phyloP scores from a whole-genome alignment of 1,140 invertebrate species.

The Zeugodacus cucurbitae region DNA sequence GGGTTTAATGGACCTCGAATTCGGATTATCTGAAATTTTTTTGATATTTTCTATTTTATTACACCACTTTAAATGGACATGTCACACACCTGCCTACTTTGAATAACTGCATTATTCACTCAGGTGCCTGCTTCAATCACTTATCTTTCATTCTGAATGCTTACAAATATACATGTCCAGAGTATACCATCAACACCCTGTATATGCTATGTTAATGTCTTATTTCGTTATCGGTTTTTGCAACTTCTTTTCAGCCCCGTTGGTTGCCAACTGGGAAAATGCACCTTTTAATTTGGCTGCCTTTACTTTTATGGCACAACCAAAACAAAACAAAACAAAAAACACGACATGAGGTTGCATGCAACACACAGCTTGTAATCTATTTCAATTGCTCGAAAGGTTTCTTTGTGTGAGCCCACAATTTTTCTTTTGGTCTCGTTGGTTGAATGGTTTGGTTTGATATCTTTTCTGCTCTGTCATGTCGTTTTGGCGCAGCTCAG shows the following conservation, averaged over 20 bases:
- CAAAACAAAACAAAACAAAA: background rate
- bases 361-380: conserved; percentile 23
- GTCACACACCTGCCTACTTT: too few relatives aligned
- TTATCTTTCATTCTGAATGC: too few relatives aligned
- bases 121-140: too few relatives aligned
- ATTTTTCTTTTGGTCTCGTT: background rate
- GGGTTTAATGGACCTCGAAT: too few relatives aligned
- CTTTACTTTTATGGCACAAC: background rate
- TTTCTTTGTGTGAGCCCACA: too few relatives aligned
- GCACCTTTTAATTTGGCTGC: background rate
- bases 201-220: conserved; percentile 10
- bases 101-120: too few relatives aligned
- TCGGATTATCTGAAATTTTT: too few relatives aligned
- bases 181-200: background rate
- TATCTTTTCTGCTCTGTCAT: conserved; percentile 17
- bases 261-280: conserved; percentile 30
- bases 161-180: too few relatives aligned
- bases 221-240: background rate
- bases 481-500: background rate
- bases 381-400: background rate
- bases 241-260: background rate
- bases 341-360: conserved; percentile 25
- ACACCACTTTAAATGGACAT: too few relatives aligned
- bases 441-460: background rate
- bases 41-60: too few relatives aligned